phyloP scores from a whole-genome alignment of 1,140 invertebrate genomes.

The Drosophila orena region DNA sequence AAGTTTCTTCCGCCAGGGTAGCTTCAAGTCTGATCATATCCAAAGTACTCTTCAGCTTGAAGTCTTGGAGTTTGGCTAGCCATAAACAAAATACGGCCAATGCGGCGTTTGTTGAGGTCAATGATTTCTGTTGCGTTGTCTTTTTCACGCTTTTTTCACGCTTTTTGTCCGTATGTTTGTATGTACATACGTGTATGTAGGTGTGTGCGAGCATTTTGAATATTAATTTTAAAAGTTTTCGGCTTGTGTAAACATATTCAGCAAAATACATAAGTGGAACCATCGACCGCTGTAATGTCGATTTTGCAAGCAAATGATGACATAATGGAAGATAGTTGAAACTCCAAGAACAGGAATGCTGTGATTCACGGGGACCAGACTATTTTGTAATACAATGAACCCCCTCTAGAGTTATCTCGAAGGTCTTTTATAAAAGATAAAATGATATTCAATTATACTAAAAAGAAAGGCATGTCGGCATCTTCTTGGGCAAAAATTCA shows the following conservation, averaged over 20 bases:
- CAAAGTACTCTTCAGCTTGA: slow-evolving; percentile 13
- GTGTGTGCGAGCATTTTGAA: slow-evolving; percentile 63
- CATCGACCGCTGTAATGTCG: slow-evolving; percentile 57
- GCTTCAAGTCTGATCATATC: slow-evolving; percentile 12
- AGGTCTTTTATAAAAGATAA: slow-evolving; percentile 61
- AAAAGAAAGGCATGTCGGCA: slow-evolving; percentile 67
- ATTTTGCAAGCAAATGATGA: slow-evolving; percentile 58
- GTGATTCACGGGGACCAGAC: slow-evolving; percentile 50
- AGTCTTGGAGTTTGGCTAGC: slow-evolving; percentile 50
- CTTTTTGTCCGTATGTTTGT: slow-evolving; percentile 39
- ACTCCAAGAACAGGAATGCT: slow-evolving; percentile 7
- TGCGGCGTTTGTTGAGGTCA: slow-evolving; percentile 72
- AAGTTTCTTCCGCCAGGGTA: slow-evolving; percentile 15
- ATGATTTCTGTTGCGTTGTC: slow-evolving; percentile 76
- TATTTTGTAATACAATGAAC: slow-evolving; percentile 48
- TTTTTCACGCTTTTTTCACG: slow-evolving; percentile 72
- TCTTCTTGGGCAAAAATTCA: slow-evolving; percentile 14
- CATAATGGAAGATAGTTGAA: slow-evolving; percentile 55
- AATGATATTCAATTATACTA: slow-evolving; percentile 63
- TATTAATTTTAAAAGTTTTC: slow-evolving; percentile 67
- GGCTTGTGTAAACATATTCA: slow-evolving; percentile 71
- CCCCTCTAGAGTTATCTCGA: slow-evolving; percentile 38
- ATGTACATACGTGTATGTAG: background rate
- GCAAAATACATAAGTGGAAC: slow-evolving; percentile 54
- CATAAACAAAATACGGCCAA: slow-evolving; percentile 76